Evolutionary conservation across 2,113 vertebrate species (phyloP), one percentile per base, ranked within the genome.

Genomic region (Cyprinodon brontotheroides): DNA sequence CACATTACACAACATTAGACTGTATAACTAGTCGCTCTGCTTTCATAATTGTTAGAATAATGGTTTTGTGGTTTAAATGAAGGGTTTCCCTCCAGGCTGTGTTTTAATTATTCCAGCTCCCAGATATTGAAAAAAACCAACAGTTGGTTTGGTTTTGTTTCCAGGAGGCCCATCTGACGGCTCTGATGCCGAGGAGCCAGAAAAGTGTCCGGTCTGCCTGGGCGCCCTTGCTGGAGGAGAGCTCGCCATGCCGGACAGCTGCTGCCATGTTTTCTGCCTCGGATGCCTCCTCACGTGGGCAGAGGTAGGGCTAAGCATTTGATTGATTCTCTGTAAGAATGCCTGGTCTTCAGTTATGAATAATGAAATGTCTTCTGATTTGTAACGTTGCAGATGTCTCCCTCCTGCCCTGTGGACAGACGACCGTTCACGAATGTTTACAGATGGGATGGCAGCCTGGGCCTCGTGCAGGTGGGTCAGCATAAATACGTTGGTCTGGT

Each of bases 281-380:
- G 81, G 93, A 83, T 99, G 97, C 82, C 96, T 99, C 87, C 94
- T 99, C 80, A 97, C 95, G 20, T 99, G 97, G 98, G 96, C 97
- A 79, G 95, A 99, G 96, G 98, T 98, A 92, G 95, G 89, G 78
- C 36, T 83, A 63, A n/a, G 7, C 50, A 10, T 57, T 57, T 57
- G 20, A 9, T 1, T 4, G 10, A 1, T n/a, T 57, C 50, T 53
- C 50, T 57, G 50, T 57, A 3, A n/a, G n/a, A 7, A 45, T 11
- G 9, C 6, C 9, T 9, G 5, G 41, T 9, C 41, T 41, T 14
- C 60, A 17, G 13, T 14, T 39, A 8, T 37, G 14, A 10, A 14
- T 61, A 61, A 39, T 39, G 36, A 37, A 36, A 10, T 78, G 13
- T 78, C 69, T n/a, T 7, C 22, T 65, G 47, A 40, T 1, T 14